Base-by-base conservation (phyloP, 2,113 vertebrate genomes). In the Ondatra zibethicus region DNA sequence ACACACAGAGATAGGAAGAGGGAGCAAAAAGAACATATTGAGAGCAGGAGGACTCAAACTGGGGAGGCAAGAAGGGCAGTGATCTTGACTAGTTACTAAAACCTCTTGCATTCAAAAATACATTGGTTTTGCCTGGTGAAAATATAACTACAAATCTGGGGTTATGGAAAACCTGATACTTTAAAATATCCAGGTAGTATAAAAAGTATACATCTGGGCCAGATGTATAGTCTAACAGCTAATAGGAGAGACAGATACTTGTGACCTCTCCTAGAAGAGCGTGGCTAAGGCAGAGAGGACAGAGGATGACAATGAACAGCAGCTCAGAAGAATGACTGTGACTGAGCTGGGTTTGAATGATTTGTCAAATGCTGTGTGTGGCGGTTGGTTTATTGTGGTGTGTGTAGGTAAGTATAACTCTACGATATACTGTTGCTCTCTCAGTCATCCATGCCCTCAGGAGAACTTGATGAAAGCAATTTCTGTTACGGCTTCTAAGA, bases 121-220 rank as follows among this genome's bases (percentile, higher is more conserved):
- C 2, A 1, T 2, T 65, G 8, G 16, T 80, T 87, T 91, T 92
- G 17, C 3, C 36, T n/a, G 55, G 21, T 93, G 23, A 84, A 95
- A 92, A 95, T 89, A 84, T 84, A 78, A 45, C 42, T 94, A 7
- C 25, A 91, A 94, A 70, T 84, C 17, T 81, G 13, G 13, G 88
- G 45, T 66, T 85, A 66, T 58, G 5, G 23, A 45, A 78, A 73
- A 80, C 31, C 10, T 42, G 16, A 25, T 91, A 72, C 55, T 80
- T 78, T 81, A 84, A 93, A 93, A 80, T 90, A 65, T 52, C 61
- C 27, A 73, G 42, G 11, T 7, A 55, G 17, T 87, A 78, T 76
- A 50, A 84, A 55, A 94, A 88, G 61, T n/a, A n/a, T n/a, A n/a
- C n/a, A n/a, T 88, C 12, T 82, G 19, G 7, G 21, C 2, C 65